These are phyloP conservation scores for Dendrolimus houi DNA, from an alignment of 2,888 invertebrate genomes.

Conservation along the genomic window DNA sequence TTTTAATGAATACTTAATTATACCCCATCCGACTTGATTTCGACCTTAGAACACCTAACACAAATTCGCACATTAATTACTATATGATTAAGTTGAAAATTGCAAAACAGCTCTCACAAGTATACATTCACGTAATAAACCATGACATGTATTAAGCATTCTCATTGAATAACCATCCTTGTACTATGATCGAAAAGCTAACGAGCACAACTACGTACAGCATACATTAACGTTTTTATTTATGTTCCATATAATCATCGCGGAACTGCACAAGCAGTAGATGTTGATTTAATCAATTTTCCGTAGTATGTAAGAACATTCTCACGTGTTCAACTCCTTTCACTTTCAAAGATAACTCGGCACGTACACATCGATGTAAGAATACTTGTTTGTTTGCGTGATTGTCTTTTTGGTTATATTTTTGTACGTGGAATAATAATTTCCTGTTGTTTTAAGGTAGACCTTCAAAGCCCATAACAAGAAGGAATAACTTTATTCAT, in stretches of 20 bases:
- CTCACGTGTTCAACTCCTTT: not conserved
- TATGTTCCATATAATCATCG: not conserved
- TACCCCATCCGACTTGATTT: not conserved
- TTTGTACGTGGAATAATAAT: too few species aligned
- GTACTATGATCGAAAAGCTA: not conserved
- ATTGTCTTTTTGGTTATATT: too few species aligned
- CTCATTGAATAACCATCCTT: not conserved
- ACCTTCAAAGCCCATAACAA: too few species aligned
- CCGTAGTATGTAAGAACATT: not conserved
- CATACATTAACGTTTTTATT: not conserved
- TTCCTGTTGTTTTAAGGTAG: too few species aligned
- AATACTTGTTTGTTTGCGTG: not conserved
- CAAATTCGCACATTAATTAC: not conserved
- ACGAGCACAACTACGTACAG: not conserved
- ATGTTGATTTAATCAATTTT: not conserved
- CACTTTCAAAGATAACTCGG: not conserved
- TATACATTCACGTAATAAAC: not conserved
- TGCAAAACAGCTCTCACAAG: not conserved
- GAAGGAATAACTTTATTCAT: too few species aligned
- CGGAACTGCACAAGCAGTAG: not conserved
- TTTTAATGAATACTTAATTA: not conserved
- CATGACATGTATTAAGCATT: not conserved
- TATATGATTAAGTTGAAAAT: not conserved
- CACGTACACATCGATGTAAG: not conserved
- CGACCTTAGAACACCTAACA: not conserved